Conservation (phyloP, 2,113 vertebrate genomes). For the Mus pahari region DNA sequence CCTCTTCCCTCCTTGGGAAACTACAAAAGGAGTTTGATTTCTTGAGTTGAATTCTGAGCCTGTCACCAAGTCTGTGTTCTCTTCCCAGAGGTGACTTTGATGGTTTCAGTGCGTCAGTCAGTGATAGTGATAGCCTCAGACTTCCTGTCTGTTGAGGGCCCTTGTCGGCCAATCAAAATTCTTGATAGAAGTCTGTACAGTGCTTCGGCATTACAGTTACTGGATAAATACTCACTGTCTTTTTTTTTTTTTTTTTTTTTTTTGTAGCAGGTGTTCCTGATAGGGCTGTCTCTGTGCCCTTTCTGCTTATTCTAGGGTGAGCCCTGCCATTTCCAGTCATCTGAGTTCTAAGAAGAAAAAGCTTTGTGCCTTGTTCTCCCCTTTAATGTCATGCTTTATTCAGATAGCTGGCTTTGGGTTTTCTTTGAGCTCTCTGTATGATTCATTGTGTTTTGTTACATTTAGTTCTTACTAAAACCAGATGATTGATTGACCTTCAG, state of each 20-base stretch:
- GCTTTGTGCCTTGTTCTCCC: conserved; percentile 55
- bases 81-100: neutral
- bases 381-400: conserved; percentile 40
- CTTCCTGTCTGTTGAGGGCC: conserved; percentile 33
- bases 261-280: neutral
- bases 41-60: neutral
- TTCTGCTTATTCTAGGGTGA: neutral
- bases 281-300: neutral
- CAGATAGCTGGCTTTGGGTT: conserved; percentile 3
- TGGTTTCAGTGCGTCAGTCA: neutral
- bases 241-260: neutral
- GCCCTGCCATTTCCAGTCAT: neutral
- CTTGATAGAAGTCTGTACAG: neutral
- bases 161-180: neutral
- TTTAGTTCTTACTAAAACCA: conserved; percentile 54
- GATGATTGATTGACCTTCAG: conserved; percentile 59
- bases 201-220: neutral
- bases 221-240: no score
- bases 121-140: neutral
- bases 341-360: conserved; percentile 17
- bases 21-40: conserved; percentile 2
- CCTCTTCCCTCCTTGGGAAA: neutral
- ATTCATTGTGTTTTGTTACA: conserved; percentile 35
- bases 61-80: neutral
- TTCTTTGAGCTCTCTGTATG: neutral